Conservation (phyloP, 2,797 vertebrate species). For the Danio albolineatus region DNA sequence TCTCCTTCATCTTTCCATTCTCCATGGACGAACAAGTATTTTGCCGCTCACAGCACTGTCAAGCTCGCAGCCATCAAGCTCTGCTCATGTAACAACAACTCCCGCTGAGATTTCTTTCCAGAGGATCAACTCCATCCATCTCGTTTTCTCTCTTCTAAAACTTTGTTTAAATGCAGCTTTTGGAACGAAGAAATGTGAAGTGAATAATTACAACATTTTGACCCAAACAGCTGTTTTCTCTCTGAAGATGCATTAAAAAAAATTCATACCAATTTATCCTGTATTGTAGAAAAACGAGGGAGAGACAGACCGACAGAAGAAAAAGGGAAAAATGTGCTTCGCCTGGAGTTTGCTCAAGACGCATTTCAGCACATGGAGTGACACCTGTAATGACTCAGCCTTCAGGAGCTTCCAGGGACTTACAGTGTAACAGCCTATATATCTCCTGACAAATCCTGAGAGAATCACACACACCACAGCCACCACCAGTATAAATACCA, state of each 20-base stretch:
- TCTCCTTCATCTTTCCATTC: neutral
- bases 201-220: constrained; percentile 31
- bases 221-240: constrained; percentile 38
- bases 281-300: neutral
- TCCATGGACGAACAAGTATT: constrained; percentile 17
- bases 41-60: neutral
- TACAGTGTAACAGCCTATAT: constrained; percentile 15
- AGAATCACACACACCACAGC: neutral
- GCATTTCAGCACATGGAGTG: constrained; percentile 20
- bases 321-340: neutral
- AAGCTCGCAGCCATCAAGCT: constrained; percentile 17
- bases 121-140: constrained; percentile 19
- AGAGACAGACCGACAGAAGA: neutral
- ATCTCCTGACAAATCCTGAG: constrained; percentile 44
- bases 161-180: neutral
- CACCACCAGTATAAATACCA: constrained; percentile 8
- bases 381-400: constrained; percentile 34
- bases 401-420: constrained; percentile 26
- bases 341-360: constrained; percentile 28
- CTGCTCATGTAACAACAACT: constrained; percentile 1
- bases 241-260: neutral
- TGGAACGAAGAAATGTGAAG: neutral
- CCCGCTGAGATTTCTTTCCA: constrained; percentile 21
- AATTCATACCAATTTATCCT: neutral
- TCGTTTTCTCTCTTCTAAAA: neutral